Conservation (phyloP, 2,888 invertebrate genomes). For the Drosophila melanocephala region DNA sequence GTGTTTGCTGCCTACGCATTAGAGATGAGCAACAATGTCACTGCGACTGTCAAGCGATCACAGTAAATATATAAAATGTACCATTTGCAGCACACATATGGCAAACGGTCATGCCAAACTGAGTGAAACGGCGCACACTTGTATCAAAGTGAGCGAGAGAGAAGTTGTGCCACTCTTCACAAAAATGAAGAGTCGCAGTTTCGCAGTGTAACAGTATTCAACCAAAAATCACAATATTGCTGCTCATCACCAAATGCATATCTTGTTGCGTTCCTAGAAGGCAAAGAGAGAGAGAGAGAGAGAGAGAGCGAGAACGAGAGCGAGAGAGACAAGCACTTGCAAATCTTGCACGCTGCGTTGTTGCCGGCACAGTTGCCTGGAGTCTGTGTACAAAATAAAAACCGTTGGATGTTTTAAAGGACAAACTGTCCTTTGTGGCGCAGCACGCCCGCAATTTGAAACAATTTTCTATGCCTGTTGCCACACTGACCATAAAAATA, state of each 20-base stretch:
- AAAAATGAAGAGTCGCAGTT: not conserved
- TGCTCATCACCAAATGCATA: constrained; percentile 34
- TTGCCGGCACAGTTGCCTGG: constrained; percentile 29
- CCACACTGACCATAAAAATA: constrained; percentile 63
- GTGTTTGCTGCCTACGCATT: constrained; percentile 14
- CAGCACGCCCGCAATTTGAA: constrained; percentile 67
- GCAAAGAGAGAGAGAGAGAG: not conserved
- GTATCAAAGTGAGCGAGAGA: not conserved
- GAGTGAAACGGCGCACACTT: not conserved
- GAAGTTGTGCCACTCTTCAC: not conserved
- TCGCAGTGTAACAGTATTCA: not conserved
- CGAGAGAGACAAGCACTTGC: constrained; percentile 38
- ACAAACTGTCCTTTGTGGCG: constrained; percentile 41
- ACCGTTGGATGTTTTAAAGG: constrained; percentile 59
- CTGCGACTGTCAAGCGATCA: not conserved
- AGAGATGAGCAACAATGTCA: constrained; percentile 38
- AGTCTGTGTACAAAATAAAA: constrained; percentile 77
- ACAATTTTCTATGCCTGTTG: constrained; percentile 50
- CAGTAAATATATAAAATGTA: no score
- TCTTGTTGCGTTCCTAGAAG: constrained; percentile 59
- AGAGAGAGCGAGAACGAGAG: not conserved
- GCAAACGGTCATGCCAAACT: not conserved
- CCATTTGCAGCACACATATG: not conserved
- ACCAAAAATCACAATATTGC: constrained; percentile 13
- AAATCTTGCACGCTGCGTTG: constrained; percentile 41